Evolutionary conservation across 2,888 invertebrate species (phyloP).

Genomic region (Cyclophora punctaria): DNA sequence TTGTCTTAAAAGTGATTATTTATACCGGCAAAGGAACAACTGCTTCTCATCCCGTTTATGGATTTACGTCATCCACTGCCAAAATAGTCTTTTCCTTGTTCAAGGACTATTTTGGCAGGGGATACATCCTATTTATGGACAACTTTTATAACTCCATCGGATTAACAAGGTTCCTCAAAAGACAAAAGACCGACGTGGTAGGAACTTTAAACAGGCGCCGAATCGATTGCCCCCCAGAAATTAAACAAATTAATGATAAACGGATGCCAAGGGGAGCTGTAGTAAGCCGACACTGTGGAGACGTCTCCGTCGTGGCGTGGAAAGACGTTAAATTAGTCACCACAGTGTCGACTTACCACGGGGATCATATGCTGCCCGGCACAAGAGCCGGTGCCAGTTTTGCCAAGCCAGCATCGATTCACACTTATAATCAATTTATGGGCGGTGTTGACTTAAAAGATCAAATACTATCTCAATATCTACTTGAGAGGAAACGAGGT

Average conservation of each 20-base stretch:
- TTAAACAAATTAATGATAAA: background rate
- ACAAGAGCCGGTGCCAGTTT: background rate
- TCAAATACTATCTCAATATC: background rate
- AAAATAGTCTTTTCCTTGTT: too few relatives aligned
- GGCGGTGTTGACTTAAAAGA: background rate
- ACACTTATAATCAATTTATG: background rate
- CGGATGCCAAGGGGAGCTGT: background rate
- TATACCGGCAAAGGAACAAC: too few relatives aligned
- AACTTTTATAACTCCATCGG: too few relatives aligned
- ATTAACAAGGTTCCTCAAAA: slow-evolving; percentile 22
- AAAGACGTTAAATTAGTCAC: background rate
- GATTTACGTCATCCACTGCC: too few relatives aligned
- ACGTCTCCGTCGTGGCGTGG: background rate
- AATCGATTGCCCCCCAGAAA: background rate
- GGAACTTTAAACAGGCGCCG: background rate
- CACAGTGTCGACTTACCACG: too few relatives aligned
- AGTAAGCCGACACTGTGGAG: background rate
- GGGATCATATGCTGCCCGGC: background rate
- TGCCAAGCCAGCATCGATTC: background rate
- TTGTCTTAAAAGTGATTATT: too few relatives aligned
- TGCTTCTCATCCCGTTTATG: too few relatives aligned
- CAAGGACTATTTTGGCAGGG: too few relatives aligned
- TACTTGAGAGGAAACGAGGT: background rate
- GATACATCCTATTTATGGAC: too few relatives aligned
- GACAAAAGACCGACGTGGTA: background rate